Conservation (phyloP, 2,113 vertebrate genomes). For the Scolopax mira region DNA sequence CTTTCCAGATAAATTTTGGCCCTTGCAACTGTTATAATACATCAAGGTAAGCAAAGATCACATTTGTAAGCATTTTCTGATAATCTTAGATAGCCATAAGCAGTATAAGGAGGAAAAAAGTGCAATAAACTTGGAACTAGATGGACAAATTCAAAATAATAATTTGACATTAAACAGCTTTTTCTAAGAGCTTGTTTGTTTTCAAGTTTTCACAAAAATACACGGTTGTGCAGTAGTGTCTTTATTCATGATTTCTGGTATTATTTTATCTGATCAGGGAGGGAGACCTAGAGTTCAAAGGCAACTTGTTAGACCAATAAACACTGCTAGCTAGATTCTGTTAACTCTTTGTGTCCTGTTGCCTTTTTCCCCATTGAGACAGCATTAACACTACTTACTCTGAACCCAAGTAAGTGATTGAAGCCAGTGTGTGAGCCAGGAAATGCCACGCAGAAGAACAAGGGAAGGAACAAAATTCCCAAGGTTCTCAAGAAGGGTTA, state of each 20-base stretch:
- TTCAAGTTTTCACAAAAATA: background rate
- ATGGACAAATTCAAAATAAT: background rate
- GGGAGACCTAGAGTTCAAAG: background rate
- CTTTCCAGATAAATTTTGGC: background rate
- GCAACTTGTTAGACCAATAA: background rate
- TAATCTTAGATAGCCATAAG: background rate
- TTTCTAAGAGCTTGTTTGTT: background rate
- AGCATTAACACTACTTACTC: background rate
- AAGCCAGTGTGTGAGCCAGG: accelerated
- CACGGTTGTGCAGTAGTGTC: background rate
- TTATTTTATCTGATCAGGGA: background rate
- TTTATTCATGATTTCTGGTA: background rate
- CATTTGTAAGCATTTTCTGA: background rate
- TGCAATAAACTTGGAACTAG: background rate
- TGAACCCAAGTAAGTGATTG: background rate
- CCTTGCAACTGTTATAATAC: background rate
- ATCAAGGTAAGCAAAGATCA: background rate
- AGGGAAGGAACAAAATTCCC: background rate
- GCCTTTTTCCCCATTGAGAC: background rate
- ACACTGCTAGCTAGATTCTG: background rate
- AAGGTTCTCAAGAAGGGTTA: background rate
- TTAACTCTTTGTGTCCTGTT: background rate
- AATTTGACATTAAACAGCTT: background rate
- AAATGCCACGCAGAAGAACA: background rate
- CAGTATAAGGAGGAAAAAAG: background rate